These are phyloP conservation scores for Ceraclea dissimilis DNA, from an alignment of 2,888 invertebrate species.

Conservation along the genomic window DNA sequence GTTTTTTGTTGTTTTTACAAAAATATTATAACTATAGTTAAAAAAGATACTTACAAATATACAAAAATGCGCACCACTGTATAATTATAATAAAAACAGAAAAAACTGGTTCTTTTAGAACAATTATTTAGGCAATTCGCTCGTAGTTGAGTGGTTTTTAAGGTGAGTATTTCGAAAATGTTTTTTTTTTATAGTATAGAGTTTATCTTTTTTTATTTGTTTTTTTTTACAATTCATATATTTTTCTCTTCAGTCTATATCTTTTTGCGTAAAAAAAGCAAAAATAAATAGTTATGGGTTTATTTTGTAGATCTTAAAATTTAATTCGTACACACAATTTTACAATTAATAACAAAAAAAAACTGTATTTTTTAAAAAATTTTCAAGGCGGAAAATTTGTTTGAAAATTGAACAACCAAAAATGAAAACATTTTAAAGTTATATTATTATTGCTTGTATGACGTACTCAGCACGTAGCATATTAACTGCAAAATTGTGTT, in stretches of 20 bases:
- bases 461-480: no score
- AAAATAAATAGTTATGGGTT: neutral
- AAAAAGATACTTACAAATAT: neutral
- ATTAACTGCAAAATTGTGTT: no score
- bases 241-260: neutral
- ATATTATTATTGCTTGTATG: no score
- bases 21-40: constrained; percentile 1
- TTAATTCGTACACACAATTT: neutral
- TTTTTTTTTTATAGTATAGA: no score
- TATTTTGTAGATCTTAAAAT: no score
- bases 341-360: neutral
- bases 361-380: no score
- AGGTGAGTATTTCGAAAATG: neutral
- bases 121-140: neutral
- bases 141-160: neutral
- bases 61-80: neutral
- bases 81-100: neutral
- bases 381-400: no score
- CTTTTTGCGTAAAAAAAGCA: neutral
- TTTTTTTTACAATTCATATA: neutral
- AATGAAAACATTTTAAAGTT: no score
- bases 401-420: no score
- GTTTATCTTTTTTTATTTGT: neutral
- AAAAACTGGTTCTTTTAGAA: neutral
- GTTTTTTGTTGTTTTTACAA: neutral